Evolutionary conservation across 1,140 invertebrate species (phyloP), one percentile per base, ranked within the genome.

Genomic region (Solenopsis invicta): DNA sequence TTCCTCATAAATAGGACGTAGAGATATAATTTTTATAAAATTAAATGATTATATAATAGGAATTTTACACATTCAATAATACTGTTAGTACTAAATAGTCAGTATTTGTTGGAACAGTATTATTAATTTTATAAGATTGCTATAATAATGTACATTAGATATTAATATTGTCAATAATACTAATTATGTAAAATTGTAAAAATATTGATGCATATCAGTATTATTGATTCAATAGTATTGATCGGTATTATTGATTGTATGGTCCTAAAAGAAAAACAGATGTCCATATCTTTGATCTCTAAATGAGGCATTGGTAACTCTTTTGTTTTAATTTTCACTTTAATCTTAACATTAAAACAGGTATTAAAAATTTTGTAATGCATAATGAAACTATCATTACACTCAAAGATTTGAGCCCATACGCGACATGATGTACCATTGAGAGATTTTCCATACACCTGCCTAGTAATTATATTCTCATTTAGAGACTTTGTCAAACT

Each of bases 351-450:
- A 93, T 97, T 96, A 52, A 95, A 94, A 92, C 98, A 98, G 52
- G 97, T 96, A 92, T 98, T 97, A 93, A 97, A 97, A 13, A 98
- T 89, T 94, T 97, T 98, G 92, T 98, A 99, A 74, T 98, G 96
- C 4, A 98, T 96, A 92, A 99, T 98, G 92, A 97, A 98, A 52
- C 96, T 97, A 2, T 98, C 98, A 96, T 99, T 97, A 85, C 97
- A 96, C 93, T 99, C 97, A 48, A 99, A 96, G 71, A 97, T 96
- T 94, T 99, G 97, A 0, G 96, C 95, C 97, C 97, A 97, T 86
- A 98, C 93, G 88, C 96, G 95, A 93, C 98, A 98, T 50, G 96
- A 92, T 66, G 95, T 94, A 29, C 95, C 95, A 61, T 94, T 90
- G 41, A 91, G 87, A 41, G 96, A 95, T 90, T 94, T 90, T 21